Evolutionary conservation across 2,888 invertebrate genomes (phyloP).

Genomic region (Atrina japonica): DNA sequence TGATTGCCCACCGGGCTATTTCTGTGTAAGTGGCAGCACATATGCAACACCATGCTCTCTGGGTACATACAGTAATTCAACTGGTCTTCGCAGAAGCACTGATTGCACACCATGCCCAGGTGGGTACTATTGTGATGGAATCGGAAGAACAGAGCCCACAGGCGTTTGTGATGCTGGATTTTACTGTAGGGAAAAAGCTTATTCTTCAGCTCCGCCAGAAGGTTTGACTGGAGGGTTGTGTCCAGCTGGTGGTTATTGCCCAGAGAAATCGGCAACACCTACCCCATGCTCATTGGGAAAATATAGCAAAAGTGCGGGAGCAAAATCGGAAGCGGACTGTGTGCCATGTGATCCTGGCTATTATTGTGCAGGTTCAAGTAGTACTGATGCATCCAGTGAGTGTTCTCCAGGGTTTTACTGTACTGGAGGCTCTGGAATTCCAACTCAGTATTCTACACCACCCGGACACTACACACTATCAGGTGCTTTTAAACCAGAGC

Average conservation of each 20-base stretch:
- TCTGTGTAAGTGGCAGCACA: constrained; percentile 77
- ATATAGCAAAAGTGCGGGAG: constrained; percentile 75
- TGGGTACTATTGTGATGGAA: constrained; percentile 79
- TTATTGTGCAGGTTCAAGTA: constrained; percentile 77
- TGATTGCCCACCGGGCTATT: constrained; percentile 76
- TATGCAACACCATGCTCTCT: constrained; percentile 75
- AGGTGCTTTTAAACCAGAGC: constrained; percentile 77
- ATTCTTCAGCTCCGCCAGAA: constrained; percentile 79
- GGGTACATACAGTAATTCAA: constrained; percentile 78
- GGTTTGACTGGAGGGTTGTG: constrained; percentile 78
- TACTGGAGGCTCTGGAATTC: constrained; percentile 74
- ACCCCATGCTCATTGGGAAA: constrained; percentile 73
- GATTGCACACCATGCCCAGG: constrained; percentile 79
- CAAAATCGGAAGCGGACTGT: constrained; percentile 75
- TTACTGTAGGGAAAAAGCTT: constrained; percentile 77
- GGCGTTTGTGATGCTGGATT: constrained; percentile 76
- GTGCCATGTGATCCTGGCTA: constrained; percentile 78
- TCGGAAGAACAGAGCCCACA: constrained; percentile 75
- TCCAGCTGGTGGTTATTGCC: constrained; percentile 78
- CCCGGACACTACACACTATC: constrained; percentile 73
- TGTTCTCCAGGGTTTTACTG: constrained; percentile 79
- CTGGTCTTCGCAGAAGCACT: constrained; percentile 68
- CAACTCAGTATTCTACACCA: constrained; percentile 73
- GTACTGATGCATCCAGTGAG: constrained; percentile 67
- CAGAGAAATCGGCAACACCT: constrained; percentile 72